Evolutionary conservation across 2,113 vertebrate species (phyloP).

Genomic region (Brachypteracias leptosomus): DNA sequence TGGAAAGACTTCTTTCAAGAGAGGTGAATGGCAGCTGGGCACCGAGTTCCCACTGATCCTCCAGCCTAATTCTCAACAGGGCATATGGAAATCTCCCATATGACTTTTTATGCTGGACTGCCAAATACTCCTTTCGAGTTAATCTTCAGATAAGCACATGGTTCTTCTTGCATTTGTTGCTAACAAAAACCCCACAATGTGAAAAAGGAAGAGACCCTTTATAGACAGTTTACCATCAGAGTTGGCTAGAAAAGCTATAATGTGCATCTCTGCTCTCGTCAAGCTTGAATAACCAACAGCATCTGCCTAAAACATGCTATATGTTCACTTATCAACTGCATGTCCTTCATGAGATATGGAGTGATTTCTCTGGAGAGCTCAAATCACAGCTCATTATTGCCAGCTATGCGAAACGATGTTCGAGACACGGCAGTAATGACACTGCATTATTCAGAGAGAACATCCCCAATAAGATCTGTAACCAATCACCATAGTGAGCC

Average conservation of each 20-base stretch:
- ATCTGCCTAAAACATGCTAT: not conserved
- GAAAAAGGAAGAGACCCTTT: not conserved
- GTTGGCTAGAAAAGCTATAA: not conserved
- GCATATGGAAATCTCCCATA: not conserved
- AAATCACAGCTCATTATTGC: not conserved
- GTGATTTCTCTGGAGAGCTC: not conserved
- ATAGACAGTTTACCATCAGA: not conserved
- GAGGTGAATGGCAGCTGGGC: not conserved
- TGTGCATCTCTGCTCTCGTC: not conserved
- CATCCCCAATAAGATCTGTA: not conserved
- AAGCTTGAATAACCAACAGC: not conserved
- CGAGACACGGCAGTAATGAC: not conserved
- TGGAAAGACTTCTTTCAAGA: not conserved
- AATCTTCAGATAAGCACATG: not conserved
- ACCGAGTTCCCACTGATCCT: not conserved
- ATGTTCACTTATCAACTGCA: not conserved
- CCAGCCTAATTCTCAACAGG: not conserved
- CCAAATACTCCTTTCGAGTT: not conserved
- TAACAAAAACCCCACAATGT: fast-evolving
- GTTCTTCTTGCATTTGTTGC: not conserved
- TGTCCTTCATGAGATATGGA: not conserved
- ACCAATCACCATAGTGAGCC: not conserved
- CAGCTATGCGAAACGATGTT: not conserved
- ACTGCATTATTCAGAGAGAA: conserved; percentile 14
- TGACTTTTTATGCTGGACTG: not conserved